Evolutionary conservation across 1,140 invertebrate species (phyloP), one percentile per base, ranked within the genome.

Genomic region (Drosophila pseudoananassae): DNA sequence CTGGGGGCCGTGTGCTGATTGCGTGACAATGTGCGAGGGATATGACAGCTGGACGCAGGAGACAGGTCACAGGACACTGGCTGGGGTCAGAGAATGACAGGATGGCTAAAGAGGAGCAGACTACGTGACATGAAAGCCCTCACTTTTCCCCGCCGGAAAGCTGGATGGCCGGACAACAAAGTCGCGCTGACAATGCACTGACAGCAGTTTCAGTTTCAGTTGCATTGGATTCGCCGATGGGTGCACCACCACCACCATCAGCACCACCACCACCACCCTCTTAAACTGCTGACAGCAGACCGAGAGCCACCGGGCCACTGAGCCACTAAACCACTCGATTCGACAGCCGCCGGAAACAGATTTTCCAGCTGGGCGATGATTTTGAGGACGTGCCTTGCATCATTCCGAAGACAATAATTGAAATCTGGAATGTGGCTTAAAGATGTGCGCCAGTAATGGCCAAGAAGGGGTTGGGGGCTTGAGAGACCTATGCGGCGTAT

Each of bases 11-110:
- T 1, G 20, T 20, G 51, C 49, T 54, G 69, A 73, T 80, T 85
- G 76, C 76, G 76, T 84, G 72, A 79, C 76, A 83, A 84, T 84
- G 76, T 75, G 68, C 60, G 56, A 59, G 61, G 57, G 58, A 79
- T 76, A 53, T 72, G 76, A 76, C 76, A 85, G 76, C 65, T 85
- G 81, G 58, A 59, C 72, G 71, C 20, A 20, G 20, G 20, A 20
- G 20, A 20, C 20, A 20, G 75, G 56, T 51, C 58, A 65, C 57
- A 65, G 49, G 52, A 53, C 56, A 51, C 12, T 57, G 25, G 2
- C 10, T 9, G 33, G 31, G 33, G 33, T 36, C 33, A 36, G 33
- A 27, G 31, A 40, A 27, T 27, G 43, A 55, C 55, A 51, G 20
- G 25, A 51, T 12, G 10, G 31, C 31, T 10, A 33, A 33, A 33